These are phyloP conservation scores for Umimayanthus chanpuru DNA, from an alignment of 92 coral and sea anemone species.

Conservation along the genomic window DNA sequence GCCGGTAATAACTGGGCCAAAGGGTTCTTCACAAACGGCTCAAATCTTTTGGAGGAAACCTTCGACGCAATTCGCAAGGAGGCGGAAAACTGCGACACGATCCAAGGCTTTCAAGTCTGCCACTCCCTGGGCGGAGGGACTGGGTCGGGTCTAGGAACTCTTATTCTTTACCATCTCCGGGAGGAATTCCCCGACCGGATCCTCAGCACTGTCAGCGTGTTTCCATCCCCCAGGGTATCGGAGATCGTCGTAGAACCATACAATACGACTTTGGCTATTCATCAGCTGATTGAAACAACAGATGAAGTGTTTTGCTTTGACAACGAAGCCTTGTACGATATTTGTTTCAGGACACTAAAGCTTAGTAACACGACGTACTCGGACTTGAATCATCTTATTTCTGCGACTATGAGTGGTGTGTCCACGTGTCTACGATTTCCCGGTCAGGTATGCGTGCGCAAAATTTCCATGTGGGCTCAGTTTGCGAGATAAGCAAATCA, in stretches of 20 bases:
- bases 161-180: conserved; percentile 78
- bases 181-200: conserved; percentile 89
- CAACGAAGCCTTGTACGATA: conserved; percentile 85
- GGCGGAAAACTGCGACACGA: conserved; percentile 81
- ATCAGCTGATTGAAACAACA: conserved; percentile 82
- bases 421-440: conserved; percentile 86
- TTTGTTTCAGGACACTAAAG: conserved; percentile 78
- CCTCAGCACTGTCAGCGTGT: conserved; percentile 80
- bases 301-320: conserved; percentile 89
- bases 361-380: conserved; percentile 78
- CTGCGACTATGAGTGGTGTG: conserved; percentile 85
- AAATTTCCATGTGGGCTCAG: background rate
- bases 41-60: conserved; percentile 76
- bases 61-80: conserved; percentile 80
- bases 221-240: conserved; percentile 88
- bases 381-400: conserved; percentile 80
- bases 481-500: background rate
- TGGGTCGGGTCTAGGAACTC: conserved; percentile 86
- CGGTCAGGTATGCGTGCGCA: conserved; percentile 67
- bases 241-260: conserved; percentile 90
- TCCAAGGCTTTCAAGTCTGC: conserved; percentile 82
- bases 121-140: conserved; percentile 91
- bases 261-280: conserved; percentile 76
- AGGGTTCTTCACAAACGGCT: conserved; percentile 87
- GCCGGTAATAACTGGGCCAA: conserved; percentile 96